Percentiles rank a stretch among this genome's conserved stretches.
phyloP scores from a whole-genome alignment of 2,113 vertebrate species.

The sheep (Ovis aries) region ARS-UI_Ramb_v3.0 NC_056070.1:60521001-60521500 shows the following conservation, averaged over 20 bases:
- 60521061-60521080: neutral
- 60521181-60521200: rapidly evolving
- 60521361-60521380: neutral
- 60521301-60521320: too few relatives aligned
- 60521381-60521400: neutral
- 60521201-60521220: neutral
- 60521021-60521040: neutral
- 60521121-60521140: neutral
- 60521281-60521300: neutral
- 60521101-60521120: neutral
- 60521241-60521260: neutral
- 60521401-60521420: neutral
- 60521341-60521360: neutral
- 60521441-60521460: neutral
- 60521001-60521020: neutral
- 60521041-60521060: neutral
- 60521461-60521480: neutral
- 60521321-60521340: rapidly evolving
- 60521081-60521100: neutral
- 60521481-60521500: rapidly evolving
- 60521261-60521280: neutral
- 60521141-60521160: neutral
- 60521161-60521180: neutral
- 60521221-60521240: neutral
- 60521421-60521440: neutral